Base-by-base conservation (phyloP, 2,113 vertebrate species). In the Plestiodon gilberti region DNA sequence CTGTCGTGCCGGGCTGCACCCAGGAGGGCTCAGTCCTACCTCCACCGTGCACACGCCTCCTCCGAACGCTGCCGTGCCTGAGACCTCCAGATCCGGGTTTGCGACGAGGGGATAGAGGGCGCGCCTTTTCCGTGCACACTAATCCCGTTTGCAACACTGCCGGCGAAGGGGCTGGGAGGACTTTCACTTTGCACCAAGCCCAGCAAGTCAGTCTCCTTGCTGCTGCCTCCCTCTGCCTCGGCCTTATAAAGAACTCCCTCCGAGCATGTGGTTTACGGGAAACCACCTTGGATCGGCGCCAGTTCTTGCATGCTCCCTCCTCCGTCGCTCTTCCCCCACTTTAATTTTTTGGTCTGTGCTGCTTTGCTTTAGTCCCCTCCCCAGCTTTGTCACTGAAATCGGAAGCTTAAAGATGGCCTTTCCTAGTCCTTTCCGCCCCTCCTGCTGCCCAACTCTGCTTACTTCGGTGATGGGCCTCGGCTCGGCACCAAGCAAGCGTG, bases 231-330 rank as follows among this genome's bases (percentile, higher is more conserved):
- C 64, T 61, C 59, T 65, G 90, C 88, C 86, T 89, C 89, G 64
- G 92, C 92, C 94, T 95, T 95, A 94, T 95, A 94, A 75, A 93
- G 91, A 84, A 78, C 84, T 84, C 83, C 85, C 38, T 20, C 40
- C 73, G 93, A 93, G 93, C 96, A 96, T 95, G 96, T 95, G 96
- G 92, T 96, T 96, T 96, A 93, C 94, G 95, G 95, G 96, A 96
- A 96, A 96, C 91, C 90, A 95, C 92, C 67, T 88, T 96, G 96
- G 96, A 85, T 69, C 17, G 35, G 80, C 38, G 95, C 96, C 95
- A 96, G 90, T 25, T 85, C 84, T 22, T 35, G 28, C 23, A 5
- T 35, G 35, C 17, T 48, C 55, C 40, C 52, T 35, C 6, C 74
- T 20, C 23, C 22, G 9, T 1, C 35, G 6, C 18, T 6, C 28